phyloP scores from a whole-genome alignment of 2,888 invertebrate genomes.

The Diarsia brunnea region DNA sequence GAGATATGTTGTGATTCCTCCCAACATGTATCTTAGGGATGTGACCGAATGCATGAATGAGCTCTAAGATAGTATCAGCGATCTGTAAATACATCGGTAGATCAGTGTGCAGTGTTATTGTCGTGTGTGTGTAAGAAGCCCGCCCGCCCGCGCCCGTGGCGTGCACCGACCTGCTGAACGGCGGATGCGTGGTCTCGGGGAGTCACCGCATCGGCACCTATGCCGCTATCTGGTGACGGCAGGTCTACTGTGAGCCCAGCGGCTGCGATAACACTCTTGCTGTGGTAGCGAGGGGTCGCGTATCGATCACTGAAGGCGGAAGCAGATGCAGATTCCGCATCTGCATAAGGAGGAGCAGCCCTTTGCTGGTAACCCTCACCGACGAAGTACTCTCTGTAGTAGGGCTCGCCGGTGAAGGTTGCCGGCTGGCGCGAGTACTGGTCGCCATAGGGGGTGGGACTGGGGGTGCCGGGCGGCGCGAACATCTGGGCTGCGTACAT shows the following conservation, averaged over 20 bases:
- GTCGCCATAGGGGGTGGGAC: conserved; percentile 91
- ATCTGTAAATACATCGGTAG: conserved; percentile 66
- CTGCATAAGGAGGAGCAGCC: conserved; percentile 90
- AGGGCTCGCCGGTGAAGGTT: conserved; percentile 93
- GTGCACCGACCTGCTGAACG: conserved; percentile 95
- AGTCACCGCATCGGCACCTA: conserved; percentile 98
- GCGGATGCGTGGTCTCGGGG: conserved; percentile 96
- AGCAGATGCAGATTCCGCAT: conserved; percentile 91
- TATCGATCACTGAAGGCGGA: conserved; percentile 93
- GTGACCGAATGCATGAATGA: conserved; percentile 62
- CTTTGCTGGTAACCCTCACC: conserved; percentile 92
- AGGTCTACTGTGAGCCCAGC: conserved; percentile 97
- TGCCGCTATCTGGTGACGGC: conserved; percentile 98
- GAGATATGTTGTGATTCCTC: conserved; percentile 37
- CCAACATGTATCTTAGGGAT: conserved; percentile 30
- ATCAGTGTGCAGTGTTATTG: conserved; percentile 62
- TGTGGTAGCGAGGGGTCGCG: conserved; percentile 93
- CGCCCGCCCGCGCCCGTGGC: conserved; percentile 86
- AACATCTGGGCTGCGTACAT: conserved; percentile 94
- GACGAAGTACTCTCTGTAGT: conserved; percentile 95
- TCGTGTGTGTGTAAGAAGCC: conserved; percentile 74
- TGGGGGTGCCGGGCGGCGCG: conserved; percentile 92
- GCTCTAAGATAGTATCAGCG: conserved; percentile 51
- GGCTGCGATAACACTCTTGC: conserved; percentile 93
- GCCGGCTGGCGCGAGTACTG: conserved; percentile 89